A percentile compares a stretch with the other conserved stretches of the same genome.
Evolutionary conservation across 2,888 invertebrate genomes (phyloP).

Genomic region (Thereva unica): DNA sequence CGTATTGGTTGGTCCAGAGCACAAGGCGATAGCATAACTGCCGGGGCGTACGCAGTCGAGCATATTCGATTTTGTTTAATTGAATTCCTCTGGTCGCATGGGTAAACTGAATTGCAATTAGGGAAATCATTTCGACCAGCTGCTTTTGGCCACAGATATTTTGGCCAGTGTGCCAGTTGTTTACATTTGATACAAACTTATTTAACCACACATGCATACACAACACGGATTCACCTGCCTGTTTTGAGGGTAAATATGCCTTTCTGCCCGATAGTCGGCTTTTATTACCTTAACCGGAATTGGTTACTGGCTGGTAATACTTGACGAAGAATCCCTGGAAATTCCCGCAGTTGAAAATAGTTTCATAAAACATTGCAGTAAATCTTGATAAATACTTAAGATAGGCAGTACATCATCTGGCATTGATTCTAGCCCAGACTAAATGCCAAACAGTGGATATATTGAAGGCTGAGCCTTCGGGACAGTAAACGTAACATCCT

Average conservation of each 20-base stretch:
- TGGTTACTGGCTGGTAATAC: too few relatives aligned
- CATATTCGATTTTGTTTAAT: conserved; percentile 16
- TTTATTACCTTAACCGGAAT: too few relatives aligned
- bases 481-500: too few relatives aligned
- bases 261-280: too few relatives aligned
- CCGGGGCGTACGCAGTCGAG: not conserved
- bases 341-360: too few relatives aligned
- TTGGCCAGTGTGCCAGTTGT: not conserved
- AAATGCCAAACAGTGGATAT: conserved; percentile 7
- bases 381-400: conserved; percentile 8
- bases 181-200: too few relatives aligned
- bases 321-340: too few relatives aligned
- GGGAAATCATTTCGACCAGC: conserved; percentile 13
- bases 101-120: conserved; percentile 20
- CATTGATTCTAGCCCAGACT: not conserved
- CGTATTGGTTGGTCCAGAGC: too few relatives aligned
- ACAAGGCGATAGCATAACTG: not conserved
- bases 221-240: too few relatives aligned
- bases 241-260: too few relatives aligned
- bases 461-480: too few relatives aligned
- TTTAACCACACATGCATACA: too few relatives aligned
- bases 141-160: not conserved
- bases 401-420: conserved; percentile 11
- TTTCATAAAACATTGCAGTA: conserved; percentile 8
- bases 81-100: conserved; percentile 14